Evolutionary conservation across 2,888 invertebrate genomes (phyloP).

Genomic region (Auanema sp.): DNA sequence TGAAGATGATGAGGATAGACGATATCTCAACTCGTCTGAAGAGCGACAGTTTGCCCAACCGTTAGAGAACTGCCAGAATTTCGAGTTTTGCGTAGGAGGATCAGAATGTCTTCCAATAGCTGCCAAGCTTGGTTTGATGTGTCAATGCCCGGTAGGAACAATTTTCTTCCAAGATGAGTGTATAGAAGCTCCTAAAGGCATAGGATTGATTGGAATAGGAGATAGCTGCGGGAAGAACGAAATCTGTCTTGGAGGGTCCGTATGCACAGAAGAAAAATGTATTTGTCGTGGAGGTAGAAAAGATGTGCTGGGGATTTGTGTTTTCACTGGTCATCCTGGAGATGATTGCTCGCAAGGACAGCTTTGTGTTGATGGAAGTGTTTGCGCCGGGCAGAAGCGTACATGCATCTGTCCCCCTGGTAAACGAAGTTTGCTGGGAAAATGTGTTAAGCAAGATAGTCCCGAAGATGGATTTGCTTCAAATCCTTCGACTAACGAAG

Average conservation of each 20-base stretch:
- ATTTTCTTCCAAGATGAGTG: conserved; percentile 45
- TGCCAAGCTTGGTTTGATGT: conserved; percentile 46
- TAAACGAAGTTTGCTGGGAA: not conserved
- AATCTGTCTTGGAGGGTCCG: conserved; percentile 50
- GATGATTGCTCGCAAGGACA: conserved; percentile 54
- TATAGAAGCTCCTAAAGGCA: conserved; percentile 29
- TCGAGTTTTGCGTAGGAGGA: conserved; percentile 46
- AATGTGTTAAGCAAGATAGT: conserved; percentile 19
- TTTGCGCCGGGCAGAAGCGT: conserved; percentile 34
- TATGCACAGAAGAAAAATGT: conserved; percentile 40
- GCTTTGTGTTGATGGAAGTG: conserved; percentile 49
- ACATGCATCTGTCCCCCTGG: conserved; percentile 44
- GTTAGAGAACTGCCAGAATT: conserved; percentile 47
- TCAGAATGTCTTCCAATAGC: conserved; percentile 47
- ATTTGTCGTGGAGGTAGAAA: conserved; percentile 32
- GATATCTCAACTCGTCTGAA: not conserved
- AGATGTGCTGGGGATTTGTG: conserved; percentile 51
- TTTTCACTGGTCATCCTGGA: conserved; percentile 46
- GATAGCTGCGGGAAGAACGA: conserved; percentile 34
- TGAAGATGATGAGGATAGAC: conserved; percentile 2
- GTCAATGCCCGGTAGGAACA: conserved; percentile 42
- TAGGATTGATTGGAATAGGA: conserved; percentile 32
- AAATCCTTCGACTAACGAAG: not conserved
- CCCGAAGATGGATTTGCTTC: not conserved
- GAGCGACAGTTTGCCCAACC: conserved; percentile 33